Evolutionary conservation across 2,113 vertebrate genomes (phyloP), one percentile per base, ranked within the genome.

Genomic region (Hippocampus mohnikei): DNA sequence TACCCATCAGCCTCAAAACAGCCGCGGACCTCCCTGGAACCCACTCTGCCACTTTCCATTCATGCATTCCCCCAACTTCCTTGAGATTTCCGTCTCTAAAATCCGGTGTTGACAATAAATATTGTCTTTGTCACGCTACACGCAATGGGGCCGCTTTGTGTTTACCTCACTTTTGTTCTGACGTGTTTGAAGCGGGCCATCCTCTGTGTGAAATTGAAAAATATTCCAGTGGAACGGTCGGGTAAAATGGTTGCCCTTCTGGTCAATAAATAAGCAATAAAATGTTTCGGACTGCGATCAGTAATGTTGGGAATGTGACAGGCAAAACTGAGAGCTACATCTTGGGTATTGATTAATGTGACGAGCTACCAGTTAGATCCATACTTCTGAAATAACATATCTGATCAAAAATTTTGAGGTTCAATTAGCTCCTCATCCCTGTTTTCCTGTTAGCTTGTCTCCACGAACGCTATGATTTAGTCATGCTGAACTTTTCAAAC

Each of bases 1-100:
- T 90, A 89, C 85, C 91, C 89, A 88, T 92, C 91, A 92, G 87
- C 80, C 70, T 77, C 81, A 88, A 91, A 92, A 91, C 90, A 92
- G 81, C 87, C 84, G 3, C 79, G 81, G 92, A 93, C 92, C 92
- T 92, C 92, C 92, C 90, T 88, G 90, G 90, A 91, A 91, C 88
- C 80, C 83, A 87, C 84, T 80, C 73, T 69, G 79, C 87, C 81
- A 91, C 87, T 92, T 92, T 92, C 92, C 92, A 92, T 91, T 92
- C 85, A 86, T 71, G 78, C 82, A 76, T 83, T 86, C 83, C 66
- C 73, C 74, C 53, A 48, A 70, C 70, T 84, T 81, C 81, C 75
- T 78, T 71, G 8, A 65, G 74, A 58, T 52, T 74, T 77, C 71
- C 0, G n/a, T 68, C 59, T 69, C 53, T 69, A 66, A 69, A 81